These are phyloP conservation scores for Petrocephalus zakoni DNA, from an alignment of 2,113 vertebrate genomes.

Conservation along the genomic window DNA sequence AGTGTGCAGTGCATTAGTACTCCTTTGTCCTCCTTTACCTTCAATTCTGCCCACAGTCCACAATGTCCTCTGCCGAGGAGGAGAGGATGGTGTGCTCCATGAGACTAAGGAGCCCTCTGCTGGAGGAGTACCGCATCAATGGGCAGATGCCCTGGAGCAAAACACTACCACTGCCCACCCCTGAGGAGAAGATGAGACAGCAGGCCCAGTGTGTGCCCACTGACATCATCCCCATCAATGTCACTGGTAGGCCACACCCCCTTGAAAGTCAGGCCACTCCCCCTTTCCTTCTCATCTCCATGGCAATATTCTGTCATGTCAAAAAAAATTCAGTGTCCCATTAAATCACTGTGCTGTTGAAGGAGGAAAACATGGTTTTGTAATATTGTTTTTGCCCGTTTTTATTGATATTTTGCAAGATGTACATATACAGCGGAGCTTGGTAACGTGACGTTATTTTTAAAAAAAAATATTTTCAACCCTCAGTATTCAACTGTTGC, in stretches of 20 bases:
- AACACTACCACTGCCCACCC: constrained; percentile 77
- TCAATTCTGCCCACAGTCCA: constrained; percentile 58
- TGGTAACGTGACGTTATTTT: not conserved
- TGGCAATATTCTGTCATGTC: not conserved
- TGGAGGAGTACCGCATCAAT: constrained; percentile 56
- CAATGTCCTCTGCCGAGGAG: constrained; percentile 71
- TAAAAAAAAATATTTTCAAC: too few relatives aligned
- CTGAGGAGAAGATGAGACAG: constrained; percentile 87
- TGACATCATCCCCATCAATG: constrained; percentile 85
- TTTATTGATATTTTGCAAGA: not conserved
- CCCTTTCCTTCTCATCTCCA: not conserved
- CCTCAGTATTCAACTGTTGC: not conserved
- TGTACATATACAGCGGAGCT: not conserved
- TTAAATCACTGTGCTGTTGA: not conserved
- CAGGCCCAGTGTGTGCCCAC: constrained; percentile 74
- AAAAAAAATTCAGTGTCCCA: constrained; percentile 1
- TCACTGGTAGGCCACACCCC: constrained; percentile 71
- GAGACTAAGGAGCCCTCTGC: constrained; percentile 69
- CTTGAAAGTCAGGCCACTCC: not conserved
- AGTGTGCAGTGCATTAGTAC: not conserved
- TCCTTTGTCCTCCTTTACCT: not conserved
- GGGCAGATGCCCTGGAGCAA: constrained; percentile 70
- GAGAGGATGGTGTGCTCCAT: constrained; percentile 65
- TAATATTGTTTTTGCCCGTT: not conserved
- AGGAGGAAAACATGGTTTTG: constrained; percentile 7